Percentiles rank a stretch among this genome's conserved stretches.
Conservation (phyloP, 2,113 vertebrate species). For the Sinosuthora webbiana region DNA sequence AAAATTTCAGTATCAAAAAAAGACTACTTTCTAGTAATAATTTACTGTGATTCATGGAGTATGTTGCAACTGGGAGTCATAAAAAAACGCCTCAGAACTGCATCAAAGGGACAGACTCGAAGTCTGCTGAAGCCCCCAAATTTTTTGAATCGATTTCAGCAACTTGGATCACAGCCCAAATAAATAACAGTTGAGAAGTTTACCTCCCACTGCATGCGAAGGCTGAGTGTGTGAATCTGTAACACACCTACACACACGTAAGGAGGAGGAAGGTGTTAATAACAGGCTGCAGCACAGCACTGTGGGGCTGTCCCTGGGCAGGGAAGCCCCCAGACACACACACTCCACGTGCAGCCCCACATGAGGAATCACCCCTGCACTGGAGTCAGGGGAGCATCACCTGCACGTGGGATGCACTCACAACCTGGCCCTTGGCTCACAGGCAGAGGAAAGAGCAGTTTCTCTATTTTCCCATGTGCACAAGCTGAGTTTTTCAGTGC, state of each 20-base stretch:
- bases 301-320: neutral
- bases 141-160: neutral
- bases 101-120: neutral
- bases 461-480: neutral
- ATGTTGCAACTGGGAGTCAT: neutral
- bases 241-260: neutral
- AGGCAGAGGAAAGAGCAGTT: neutral
- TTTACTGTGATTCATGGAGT: neutral
- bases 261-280: neutral
- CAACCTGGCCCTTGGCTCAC: neutral
- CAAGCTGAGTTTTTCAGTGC: neutral
- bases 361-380: rapidly evolving
- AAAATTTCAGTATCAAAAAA: neutral
- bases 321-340: neutral
- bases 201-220: neutral
- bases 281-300: neutral
- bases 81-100: neutral
- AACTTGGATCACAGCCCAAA: neutral
- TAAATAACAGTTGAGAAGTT: neutral
- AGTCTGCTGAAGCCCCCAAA: neutral
- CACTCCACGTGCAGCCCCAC: neutral
- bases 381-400: neutral
- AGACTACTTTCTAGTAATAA: neutral
- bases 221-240: neutral
- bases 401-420: rapidly evolving